These are phyloP conservation scores for Orussus abietinus DNA, from an alignment of 1,140 invertebrate species.

Conservation along the genomic window DNA sequence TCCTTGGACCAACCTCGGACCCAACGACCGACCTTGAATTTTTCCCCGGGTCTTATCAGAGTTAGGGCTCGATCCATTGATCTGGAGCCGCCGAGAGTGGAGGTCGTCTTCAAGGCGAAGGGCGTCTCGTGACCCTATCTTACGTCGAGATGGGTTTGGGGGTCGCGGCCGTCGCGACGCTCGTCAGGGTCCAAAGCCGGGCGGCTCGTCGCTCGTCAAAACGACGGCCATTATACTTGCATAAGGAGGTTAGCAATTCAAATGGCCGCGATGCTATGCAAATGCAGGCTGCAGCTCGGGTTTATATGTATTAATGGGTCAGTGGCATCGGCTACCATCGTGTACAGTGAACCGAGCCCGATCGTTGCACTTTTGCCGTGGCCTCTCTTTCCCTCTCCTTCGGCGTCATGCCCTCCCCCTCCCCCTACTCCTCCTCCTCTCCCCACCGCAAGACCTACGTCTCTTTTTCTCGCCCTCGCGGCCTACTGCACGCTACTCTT, in stretches of 20 bases:
- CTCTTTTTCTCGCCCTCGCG: constrained; percentile 15
- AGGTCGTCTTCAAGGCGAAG: no score
- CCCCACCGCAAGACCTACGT: not conserved
- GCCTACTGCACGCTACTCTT: no score
- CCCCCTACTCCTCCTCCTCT: constrained; percentile 8
- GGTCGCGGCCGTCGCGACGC: no score
- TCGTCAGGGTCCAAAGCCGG: no score
- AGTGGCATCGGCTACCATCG: constrained; percentile 42
- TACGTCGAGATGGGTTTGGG: no score
- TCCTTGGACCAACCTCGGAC: no score
- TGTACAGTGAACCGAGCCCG: constrained; percentile 37
- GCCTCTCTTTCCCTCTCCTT: no score
- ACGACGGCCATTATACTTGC: constrained; percentile 29
- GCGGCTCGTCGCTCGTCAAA: constrained; percentile 18
- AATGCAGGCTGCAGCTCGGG: constrained; percentile 24
- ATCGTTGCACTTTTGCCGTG: constrained; percentile 42
- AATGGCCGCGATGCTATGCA: constrained; percentile 24
- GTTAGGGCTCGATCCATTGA: no score
- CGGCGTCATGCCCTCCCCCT: constrained; percentile 3
- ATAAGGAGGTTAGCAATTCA: constrained; percentile 36
- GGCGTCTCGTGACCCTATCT: no score
- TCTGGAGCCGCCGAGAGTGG: no score
- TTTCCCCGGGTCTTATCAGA: no score
- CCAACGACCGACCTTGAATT: no score
- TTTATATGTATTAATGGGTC: constrained; percentile 52